phyloP scores from a whole-genome alignment of 1,140 invertebrate genomes.

The Sipha flava region DNA sequence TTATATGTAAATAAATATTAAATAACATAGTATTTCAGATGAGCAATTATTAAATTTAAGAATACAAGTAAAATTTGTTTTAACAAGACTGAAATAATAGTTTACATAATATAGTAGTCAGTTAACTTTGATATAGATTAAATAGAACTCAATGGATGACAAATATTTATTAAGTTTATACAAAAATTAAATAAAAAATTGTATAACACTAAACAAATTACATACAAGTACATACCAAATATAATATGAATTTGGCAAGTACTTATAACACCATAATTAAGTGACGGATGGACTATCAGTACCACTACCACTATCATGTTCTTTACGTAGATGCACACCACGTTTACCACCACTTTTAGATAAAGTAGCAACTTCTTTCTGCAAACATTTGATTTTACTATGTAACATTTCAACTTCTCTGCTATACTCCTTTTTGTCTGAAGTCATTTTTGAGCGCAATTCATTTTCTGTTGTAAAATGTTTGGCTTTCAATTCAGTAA shows the following conservation, averaged over 20 bases:
- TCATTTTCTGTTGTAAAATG: conserved; percentile 82
- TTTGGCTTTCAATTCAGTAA: conserved; percentile 85
- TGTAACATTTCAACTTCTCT: conserved; percentile 70
- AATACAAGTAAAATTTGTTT: background rate
- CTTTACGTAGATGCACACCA: conserved; percentile 40
- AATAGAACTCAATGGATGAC: background rate
- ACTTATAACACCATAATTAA: conserved; percentile 25
- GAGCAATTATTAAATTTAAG: background rate
- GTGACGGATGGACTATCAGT: conserved; percentile 56
- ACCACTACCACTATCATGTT: conserved; percentile 55
- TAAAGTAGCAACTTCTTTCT: conserved; percentile 76
- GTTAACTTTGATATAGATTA: background rate
- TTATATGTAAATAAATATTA: background rate
- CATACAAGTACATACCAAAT: conserved; percentile 12
- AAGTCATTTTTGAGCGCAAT: conserved; percentile 73
- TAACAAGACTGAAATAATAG: background rate
- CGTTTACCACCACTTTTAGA: conserved; percentile 68
- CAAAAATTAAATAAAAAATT: background rate
- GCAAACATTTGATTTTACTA: conserved; percentile 62
- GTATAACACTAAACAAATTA: conserved; percentile 10
- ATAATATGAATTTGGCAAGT: background rate
- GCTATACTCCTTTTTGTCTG: conserved; percentile 68
- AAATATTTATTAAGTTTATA: background rate
- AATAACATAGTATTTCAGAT: background rate
- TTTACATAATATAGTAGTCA: background rate